These are phyloP conservation scores for Lacanobia oleracea DNA, from an alignment of 2,888 invertebrate species.

Conservation along the genomic window DNA sequence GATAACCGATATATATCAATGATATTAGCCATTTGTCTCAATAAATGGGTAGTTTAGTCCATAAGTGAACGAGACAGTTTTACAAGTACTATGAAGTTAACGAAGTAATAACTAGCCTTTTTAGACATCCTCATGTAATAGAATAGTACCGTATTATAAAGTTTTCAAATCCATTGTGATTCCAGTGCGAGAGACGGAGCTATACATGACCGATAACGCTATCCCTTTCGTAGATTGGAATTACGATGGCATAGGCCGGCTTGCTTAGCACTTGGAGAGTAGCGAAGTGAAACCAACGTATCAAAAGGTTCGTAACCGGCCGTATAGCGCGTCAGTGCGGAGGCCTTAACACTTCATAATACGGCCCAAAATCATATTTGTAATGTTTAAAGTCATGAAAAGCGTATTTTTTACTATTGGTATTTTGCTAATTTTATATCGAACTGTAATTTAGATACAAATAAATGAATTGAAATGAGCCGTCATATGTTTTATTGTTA, in stretches of 20 bases:
- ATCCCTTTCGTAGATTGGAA: neutral
- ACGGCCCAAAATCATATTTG: conserved; percentile 24
- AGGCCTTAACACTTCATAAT: neutral
- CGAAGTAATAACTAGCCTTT: conserved; percentile 42
- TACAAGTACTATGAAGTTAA: conserved; percentile 27
- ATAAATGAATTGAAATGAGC: conserved; percentile 75
- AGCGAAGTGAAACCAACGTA: neutral
- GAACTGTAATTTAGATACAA: conserved; percentile 79
- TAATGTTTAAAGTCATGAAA: conserved; percentile 57
- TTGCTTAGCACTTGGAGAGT: neutral
- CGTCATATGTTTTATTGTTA: conserved; percentile 53
- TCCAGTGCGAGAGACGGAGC: neutral
- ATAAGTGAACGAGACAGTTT: conserved; percentile 48
- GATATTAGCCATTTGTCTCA: conserved; percentile 8
- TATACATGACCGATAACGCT: neutral
- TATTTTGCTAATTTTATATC: conserved; percentile 76
- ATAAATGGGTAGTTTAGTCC: conserved; percentile 1
- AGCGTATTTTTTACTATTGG: conserved; percentile 74
- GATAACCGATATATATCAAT: conserved; percentile 14
- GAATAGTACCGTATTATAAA: conserved; percentile 19
- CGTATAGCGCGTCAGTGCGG: neutral
- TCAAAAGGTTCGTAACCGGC: neutral
- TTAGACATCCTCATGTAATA: conserved; percentile 41
- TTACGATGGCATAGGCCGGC: neutral
- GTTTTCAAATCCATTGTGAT: neutral